phyloP scores from a whole-genome alignment of 2,113 vertebrate species.

The Jaculus jaculus region DNA sequence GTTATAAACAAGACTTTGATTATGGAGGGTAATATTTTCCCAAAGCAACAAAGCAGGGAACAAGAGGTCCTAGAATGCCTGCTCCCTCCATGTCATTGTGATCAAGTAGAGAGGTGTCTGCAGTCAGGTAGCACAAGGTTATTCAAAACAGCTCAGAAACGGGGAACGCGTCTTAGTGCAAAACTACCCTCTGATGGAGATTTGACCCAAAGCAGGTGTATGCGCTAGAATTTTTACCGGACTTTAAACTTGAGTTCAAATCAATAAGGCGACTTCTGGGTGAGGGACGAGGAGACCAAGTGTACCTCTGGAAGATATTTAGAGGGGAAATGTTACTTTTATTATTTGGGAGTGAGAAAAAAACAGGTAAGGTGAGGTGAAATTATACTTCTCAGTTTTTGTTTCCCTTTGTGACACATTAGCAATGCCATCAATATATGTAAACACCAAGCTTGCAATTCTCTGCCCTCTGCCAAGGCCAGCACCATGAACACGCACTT shows the following conservation, averaged over 20 bases:
- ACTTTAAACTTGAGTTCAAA: background rate
- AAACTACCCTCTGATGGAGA: background rate
- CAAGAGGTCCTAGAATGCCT: background rate
- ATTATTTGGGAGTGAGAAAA: background rate
- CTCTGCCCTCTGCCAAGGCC: background rate
- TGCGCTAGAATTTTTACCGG: background rate
- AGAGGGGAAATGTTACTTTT: background rate
- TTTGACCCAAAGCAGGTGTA: background rate
- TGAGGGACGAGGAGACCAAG: background rate
- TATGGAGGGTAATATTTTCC: background rate
- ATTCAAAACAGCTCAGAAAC: background rate
- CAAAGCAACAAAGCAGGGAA: background rate
- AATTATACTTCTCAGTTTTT: background rate
- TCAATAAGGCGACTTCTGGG: background rate
- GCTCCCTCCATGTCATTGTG: background rate
- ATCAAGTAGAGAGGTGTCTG: background rate
- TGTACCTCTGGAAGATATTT: background rate
- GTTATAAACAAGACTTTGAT: background rate
- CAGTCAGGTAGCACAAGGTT: background rate
- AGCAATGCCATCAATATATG: background rate
- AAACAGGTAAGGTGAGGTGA: background rate
- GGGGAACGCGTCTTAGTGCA: background rate
- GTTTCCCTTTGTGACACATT: background rate
- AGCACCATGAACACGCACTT: background rate
- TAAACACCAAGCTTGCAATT: background rate